Evolutionary conservation across 2,888 invertebrate genomes (phyloP).

Genomic region (Drosophila villosipedis): DNA sequence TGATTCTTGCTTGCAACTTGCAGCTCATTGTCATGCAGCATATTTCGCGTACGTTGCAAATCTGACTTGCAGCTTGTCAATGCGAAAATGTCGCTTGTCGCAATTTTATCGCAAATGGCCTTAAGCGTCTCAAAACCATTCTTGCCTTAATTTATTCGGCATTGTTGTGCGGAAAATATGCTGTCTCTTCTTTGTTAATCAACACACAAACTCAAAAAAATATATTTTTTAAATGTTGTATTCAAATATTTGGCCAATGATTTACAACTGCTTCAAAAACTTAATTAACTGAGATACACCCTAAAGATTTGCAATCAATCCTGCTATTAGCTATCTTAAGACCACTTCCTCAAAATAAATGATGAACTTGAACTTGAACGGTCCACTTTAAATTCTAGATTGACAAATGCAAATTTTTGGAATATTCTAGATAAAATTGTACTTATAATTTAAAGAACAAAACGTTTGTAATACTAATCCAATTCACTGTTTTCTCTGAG

Average conservation of each 20-base stretch:
- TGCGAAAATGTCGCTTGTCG: constrained; percentile 1
- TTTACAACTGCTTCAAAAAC: neutral
- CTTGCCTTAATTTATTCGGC: neutral
- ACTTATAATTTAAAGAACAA: neutral
- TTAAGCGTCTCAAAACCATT: constrained; percentile 9
- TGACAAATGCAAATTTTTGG: neutral
- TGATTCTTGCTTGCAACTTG: constrained; percentile 40
- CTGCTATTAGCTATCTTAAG: neutral
- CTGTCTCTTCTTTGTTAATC: neutral
- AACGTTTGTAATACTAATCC: neutral
- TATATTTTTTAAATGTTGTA: neutral
- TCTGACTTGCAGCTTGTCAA: constrained; percentile 41
- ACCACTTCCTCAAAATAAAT: neutral
- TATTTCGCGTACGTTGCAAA: constrained; percentile 59
- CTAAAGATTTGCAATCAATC: neutral
- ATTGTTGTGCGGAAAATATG: constrained; percentile 15
- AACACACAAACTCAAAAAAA: neutral
- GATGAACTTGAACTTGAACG: neutral
- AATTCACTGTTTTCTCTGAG: constrained; percentile 6
- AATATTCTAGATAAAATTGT: neutral
- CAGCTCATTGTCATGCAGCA: constrained; percentile 68
- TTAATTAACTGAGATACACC: neutral
- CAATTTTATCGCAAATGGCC: constrained; percentile 14
- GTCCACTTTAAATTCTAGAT: neutral
- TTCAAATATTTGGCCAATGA: neutral